Conservation (phyloP, 1,140 invertebrate species). For the Papilio polytes region DNA sequence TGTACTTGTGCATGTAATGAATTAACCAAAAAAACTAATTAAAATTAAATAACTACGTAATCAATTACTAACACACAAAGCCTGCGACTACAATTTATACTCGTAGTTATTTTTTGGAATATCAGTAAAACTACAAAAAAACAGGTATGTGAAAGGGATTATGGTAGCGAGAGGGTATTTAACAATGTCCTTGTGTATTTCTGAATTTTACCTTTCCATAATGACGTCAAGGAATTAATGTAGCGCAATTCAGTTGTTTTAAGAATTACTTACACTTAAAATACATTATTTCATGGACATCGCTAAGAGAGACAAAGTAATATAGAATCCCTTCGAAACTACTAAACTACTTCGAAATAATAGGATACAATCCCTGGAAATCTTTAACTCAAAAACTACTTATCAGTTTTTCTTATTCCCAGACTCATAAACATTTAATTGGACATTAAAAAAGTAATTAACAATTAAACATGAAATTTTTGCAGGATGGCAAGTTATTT, state of each 20-base stretch:
- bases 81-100: not conserved
- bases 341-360: no score
- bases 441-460: no score
- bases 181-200: not conserved
- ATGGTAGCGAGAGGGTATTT: not conserved
- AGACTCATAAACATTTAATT: no score
- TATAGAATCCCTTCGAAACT: no score
- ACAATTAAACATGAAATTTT: constrained; percentile 29
- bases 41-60: not conserved
- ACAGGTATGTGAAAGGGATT: not conserved
- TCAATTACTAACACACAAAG: no score
- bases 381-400: no score
- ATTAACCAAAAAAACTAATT: not conserved
- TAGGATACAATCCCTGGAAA: no score
- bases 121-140: not conserved
- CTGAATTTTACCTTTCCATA: not conserved
- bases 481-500: constrained; percentile 67
- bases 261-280: not conserved
- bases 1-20: no score
- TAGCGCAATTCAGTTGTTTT: not conserved
- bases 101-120: not conserved
- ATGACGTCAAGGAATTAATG: constrained; percentile 3
- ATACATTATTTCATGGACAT: no score
- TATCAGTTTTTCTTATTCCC: no score
- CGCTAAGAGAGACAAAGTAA: no score